A percentile compares a stretch with the other conserved stretches of the same genome.
Evolutionary conservation across 2,113 vertebrate species (phyloP).

Genomic region (Microcebus lehilahytsara): DNA sequence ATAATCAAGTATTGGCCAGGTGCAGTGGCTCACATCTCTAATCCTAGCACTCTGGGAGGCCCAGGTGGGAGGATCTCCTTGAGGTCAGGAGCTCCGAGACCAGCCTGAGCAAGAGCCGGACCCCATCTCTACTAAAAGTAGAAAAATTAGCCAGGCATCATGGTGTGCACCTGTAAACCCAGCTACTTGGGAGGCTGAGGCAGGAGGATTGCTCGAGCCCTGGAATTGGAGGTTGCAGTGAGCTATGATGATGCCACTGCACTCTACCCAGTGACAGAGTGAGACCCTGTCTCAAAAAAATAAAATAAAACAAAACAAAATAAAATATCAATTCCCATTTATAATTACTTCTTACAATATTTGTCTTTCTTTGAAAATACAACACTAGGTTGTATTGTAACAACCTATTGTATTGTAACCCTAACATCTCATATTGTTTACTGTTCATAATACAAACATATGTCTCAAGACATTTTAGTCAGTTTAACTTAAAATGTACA

Average conservation of each 20-base stretch:
- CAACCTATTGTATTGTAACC: too few species aligned
- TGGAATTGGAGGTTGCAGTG: background rate
- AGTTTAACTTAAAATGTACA: conserved; percentile 73
- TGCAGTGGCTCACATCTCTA: background rate
- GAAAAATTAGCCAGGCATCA: background rate
- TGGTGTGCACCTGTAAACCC: background rate
- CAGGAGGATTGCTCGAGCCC: background rate
- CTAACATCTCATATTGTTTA: conserved; percentile 74
- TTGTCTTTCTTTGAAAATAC: conserved; percentile 81
- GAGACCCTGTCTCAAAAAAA: too few species aligned
- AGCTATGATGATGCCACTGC: too few species aligned
- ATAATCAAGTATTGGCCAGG: conserved; percentile 35
- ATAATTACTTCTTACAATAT: conserved; percentile 76
- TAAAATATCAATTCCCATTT: conserved; percentile 64
- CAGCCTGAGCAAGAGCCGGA: background rate
- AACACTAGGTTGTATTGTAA: too few species aligned
- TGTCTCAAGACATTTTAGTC: conserved; percentile 77
- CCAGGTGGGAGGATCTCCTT: background rate
- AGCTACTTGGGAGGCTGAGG: background rate
- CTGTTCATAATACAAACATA: conserved; percentile 75
- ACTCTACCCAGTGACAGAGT: too few species aligned
- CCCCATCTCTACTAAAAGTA: background rate
- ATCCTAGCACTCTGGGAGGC: background rate
- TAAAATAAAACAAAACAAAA: too few species aligned
- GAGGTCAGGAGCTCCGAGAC: background rate